Conservation (phyloP, 2,797 vertebrate genomes). For the Thalassophryne amazonica region DNA sequence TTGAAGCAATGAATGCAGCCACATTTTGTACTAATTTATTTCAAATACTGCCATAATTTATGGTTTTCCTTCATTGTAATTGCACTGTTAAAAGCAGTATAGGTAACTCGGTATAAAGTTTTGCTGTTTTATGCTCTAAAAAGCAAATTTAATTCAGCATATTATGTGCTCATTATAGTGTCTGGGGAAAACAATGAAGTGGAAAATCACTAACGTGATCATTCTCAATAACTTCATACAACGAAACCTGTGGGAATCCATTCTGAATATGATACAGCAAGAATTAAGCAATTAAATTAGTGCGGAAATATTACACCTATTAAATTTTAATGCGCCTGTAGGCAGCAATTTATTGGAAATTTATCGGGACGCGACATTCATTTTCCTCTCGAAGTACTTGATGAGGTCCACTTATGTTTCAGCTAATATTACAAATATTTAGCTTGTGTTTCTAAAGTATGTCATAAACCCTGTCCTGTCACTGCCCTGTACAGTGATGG, state of each 20-base stretch:
- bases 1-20: too few species aligned
- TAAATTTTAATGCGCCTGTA: slow-evolving; percentile 2
- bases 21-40: too few species aligned
- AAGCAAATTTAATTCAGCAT: slow-evolving; percentile 14
- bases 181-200: slow-evolving; percentile 2
- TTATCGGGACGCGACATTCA: background rate
- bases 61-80: too few species aligned
- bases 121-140: background rate
- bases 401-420: background rate
- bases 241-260: slow-evolving; percentile 16
- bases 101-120: slow-evolving; percentile 21
- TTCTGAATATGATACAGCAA: slow-evolving; percentile 10
- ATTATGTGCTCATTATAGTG: slow-evolving; percentile 16
- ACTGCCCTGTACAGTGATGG: too few species aligned
- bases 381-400: background rate
- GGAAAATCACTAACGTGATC: slow-evolving; percentile 14
- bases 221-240: slow-evolving; percentile 22
- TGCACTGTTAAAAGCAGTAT: too few species aligned
- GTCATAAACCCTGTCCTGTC: background rate
- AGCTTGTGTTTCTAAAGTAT: background rate
- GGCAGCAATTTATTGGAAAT: background rate
- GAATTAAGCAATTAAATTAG: slow-evolving; percentile 22
- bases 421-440: background rate
- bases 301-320: slow-evolving; percentile 13
- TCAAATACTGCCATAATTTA: too few species aligned